Conservation (phyloP, 2,888 invertebrate genomes). For the Drosophila anomalata region DNA sequence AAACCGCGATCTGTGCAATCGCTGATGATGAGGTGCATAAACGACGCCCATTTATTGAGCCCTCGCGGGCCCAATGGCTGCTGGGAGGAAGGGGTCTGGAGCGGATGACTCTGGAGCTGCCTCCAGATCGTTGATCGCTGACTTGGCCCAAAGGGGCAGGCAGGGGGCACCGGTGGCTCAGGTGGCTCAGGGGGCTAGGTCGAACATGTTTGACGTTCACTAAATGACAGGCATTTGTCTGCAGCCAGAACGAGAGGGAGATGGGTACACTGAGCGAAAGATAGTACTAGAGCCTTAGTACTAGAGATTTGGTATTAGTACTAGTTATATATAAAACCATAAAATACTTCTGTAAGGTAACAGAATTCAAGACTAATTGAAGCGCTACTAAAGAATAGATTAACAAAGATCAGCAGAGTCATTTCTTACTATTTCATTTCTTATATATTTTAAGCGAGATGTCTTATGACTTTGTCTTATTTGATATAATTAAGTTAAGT, state of each 20-base stretch:
- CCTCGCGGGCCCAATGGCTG: conserved; percentile 72
- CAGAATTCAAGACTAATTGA: too few relatives aligned
- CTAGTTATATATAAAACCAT: too few relatives aligned
- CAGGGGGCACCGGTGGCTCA: conserved; percentile 21
- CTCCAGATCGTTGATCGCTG: conserved; percentile 31
- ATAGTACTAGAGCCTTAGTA: background rate
- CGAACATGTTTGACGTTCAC: conserved; percentile 72
- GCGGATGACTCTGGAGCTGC: conserved; percentile 2
- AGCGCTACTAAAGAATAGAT: too few relatives aligned
- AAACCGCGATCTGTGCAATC: conserved; percentile 70
- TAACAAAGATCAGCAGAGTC: too few relatives aligned
- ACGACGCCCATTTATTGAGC: conserved; percentile 79
- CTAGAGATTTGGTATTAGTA: too few relatives aligned
- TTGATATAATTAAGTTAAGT: too few relatives aligned
- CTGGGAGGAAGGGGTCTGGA: conserved; percentile 13
- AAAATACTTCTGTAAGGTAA: too few relatives aligned
- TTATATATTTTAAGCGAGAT: too few relatives aligned
- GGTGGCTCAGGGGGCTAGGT: conserved; percentile 33
- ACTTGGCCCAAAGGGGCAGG: conserved; percentile 23
- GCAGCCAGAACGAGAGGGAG: conserved; percentile 32
- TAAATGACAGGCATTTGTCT: conserved; percentile 80
- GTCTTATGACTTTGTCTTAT: too few relatives aligned
- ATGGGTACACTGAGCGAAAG: conserved; percentile 13
- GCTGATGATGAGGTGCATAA: conserved; percentile 80
- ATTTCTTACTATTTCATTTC: too few relatives aligned